phyloP scores from a whole-genome alignment of 2,797 vertebrate species.

The Chromis chromis region DNA sequence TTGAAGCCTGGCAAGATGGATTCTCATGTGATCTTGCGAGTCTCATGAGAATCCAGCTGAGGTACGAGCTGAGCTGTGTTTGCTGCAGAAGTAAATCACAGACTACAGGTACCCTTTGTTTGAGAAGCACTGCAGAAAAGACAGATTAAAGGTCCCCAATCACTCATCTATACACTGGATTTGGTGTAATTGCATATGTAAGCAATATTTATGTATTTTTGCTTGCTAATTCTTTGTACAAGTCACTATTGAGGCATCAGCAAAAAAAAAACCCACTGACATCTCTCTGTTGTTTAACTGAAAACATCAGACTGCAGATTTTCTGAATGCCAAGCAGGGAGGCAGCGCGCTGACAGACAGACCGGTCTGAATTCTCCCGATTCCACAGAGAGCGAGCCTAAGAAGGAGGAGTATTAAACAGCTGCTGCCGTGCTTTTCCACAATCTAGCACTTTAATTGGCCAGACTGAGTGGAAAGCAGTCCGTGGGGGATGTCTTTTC shows the following conservation, averaged over 20 bases:
- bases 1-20: too few relatives aligned
- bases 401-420: conserved; percentile 64
- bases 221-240: conserved; percentile 10
- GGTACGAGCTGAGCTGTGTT: neutral
- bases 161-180: neutral
- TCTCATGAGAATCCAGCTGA: too few relatives aligned
- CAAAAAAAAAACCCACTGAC: neutral
- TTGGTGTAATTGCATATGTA: neutral
- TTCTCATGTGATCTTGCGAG: too few relatives aligned
- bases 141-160: neutral
- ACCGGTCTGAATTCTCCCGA: conserved; percentile 35
- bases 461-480: conserved; percentile 62
- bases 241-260: neutral
- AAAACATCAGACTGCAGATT: conserved; percentile 47
- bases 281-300: conserved; percentile 9
- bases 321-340: conserved; percentile 31
- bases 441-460: conserved; percentile 76
- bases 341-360: neutral
- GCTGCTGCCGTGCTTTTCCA: conserved; percentile 48
- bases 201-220: conserved; percentile 1
- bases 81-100: neutral
- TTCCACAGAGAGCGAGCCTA: conserved; percentile 43
- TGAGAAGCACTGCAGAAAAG: neutral
- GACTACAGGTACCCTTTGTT: neutral
- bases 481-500: conserved; percentile 70